Evolutionary conservation across 2,113 vertebrate species (phyloP).

Genomic region (Lamprologus tigripictilis): DNA sequence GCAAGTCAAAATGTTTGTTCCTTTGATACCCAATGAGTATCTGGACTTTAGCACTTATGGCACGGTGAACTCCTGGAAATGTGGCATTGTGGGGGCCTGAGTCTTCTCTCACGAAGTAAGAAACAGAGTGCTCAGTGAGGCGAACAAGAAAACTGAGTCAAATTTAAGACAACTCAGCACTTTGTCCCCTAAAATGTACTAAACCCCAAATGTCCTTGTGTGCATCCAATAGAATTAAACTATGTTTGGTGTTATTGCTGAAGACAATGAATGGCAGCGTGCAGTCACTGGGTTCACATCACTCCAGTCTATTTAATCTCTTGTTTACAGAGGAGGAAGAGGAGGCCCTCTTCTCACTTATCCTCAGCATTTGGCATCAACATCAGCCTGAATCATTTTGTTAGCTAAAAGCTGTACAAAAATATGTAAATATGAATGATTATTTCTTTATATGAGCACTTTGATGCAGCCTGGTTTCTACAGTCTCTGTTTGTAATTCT

Average conservation of each 20-base stretch:
- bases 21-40: not conserved
- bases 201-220: not conserved
- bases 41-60: not conserved
- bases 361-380: not conserved
- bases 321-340: conserved; percentile 47
- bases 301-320: conserved; percentile 17
- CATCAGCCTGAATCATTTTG: not conserved
- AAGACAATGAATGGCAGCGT: conserved; percentile 59
- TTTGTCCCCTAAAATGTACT: conserved; percentile 40
- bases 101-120: conserved; percentile 56
- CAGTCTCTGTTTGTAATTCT: conserved; percentile 36
- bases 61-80: not conserved
- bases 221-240: conserved; percentile 13
- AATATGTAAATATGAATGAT: conserved; percentile 47
- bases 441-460: conserved; percentile 64
- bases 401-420: conserved; percentile 27
- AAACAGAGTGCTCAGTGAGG: not conserved
- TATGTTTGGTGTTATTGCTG: conserved; percentile 37
- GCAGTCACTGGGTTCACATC: conserved; percentile 4
- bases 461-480: conserved; percentile 58
- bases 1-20: not conserved
- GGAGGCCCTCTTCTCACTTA: not conserved
- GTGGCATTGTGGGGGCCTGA: not conserved
- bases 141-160: not conserved
- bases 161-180: conserved; percentile 45